Base-by-base conservation (phyloP, 1,140 invertebrate genomes). In the Lerema accius region DNA sequence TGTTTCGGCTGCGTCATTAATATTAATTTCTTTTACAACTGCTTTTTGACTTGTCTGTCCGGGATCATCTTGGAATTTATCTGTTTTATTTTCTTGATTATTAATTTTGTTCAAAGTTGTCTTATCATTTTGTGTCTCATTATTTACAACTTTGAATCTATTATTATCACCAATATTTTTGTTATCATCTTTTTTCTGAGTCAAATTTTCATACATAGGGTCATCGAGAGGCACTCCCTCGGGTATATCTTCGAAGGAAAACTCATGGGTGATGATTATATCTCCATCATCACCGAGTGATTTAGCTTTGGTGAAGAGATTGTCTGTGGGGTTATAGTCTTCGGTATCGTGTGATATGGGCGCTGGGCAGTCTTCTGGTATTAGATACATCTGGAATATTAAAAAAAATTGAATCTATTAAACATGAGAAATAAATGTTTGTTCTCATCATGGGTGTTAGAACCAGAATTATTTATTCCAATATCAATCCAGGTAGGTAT, bases 281-380 rank as follows among this genome's bases (percentile, higher is more conserved):
- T 87, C 85, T 1, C 71, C 76, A 14, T 67, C 68, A 16, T 84
- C 74, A 0, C 48, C 49, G 0, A 84, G 45, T 0, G 85, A 81
- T 26, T 71, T 80, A 0, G 84, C 82, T 66, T 82, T 83, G 16
- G 60, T 73, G 67, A 71, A 90, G 3, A 90, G 60, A 50, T 90
- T 90, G 26, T 90, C 84, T 3, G 78, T 76, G 0, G 72, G 16
- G 5, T 60, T 4, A 13, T 83, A 82, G 16, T 78, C 67, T 9
- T 74, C 67, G 7, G 65, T 66, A 5, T 82, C 74, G 4, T 80
- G 73, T 0, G 68, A 48, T 40, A 88, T 80, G 1, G 65, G 69
- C 0, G 85, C 40, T 26, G 79, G 85, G 59, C 87, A 90, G 9
- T 88, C 84, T 69, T 90, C 85, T 15, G 87, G 82, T 16, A 90